Evolutionary conservation across 2,888 invertebrate species (phyloP).

Genomic region (Cheilosia vernalis): DNA sequence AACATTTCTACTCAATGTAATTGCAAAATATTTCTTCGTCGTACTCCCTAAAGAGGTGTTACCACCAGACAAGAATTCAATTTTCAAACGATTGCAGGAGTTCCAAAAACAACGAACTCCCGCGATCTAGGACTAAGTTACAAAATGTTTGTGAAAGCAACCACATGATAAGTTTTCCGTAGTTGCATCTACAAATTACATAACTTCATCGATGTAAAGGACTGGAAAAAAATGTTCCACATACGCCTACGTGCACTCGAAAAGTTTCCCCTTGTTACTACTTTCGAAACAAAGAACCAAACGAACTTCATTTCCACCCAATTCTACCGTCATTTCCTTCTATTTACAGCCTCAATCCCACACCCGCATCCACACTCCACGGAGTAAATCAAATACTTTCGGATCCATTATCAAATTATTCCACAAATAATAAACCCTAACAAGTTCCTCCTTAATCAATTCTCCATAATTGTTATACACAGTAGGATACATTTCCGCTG

Average conservation of each 20-base stretch:
- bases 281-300: not conserved
- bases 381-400: constrained; percentile 34
- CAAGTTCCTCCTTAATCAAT: constrained; percentile 54
- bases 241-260: constrained; percentile 13
- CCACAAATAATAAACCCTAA: constrained; percentile 40
- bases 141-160: too few relatives aligned
- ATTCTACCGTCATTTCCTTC: not conserved
- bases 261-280: not conserved
- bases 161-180: too few relatives aligned
- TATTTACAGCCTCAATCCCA: not conserved
- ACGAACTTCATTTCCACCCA: not conserved
- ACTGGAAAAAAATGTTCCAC: not conserved
- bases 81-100: too few relatives aligned
- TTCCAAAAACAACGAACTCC: too few relatives aligned
- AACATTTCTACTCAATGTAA: too few relatives aligned
- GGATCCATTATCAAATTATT: constrained; percentile 59
- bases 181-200: too few relatives aligned
- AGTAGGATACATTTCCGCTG: not conserved
- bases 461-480: constrained; percentile 27
- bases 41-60: too few relatives aligned
- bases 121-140: too few relatives aligned
- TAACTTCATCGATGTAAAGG: not conserved
- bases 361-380: not conserved
- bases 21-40: too few relatives aligned
- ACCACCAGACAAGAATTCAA: too few relatives aligned